Conservation (phyloP, 2,113 vertebrate species). For the Stegostoma tigrinum region DNA sequence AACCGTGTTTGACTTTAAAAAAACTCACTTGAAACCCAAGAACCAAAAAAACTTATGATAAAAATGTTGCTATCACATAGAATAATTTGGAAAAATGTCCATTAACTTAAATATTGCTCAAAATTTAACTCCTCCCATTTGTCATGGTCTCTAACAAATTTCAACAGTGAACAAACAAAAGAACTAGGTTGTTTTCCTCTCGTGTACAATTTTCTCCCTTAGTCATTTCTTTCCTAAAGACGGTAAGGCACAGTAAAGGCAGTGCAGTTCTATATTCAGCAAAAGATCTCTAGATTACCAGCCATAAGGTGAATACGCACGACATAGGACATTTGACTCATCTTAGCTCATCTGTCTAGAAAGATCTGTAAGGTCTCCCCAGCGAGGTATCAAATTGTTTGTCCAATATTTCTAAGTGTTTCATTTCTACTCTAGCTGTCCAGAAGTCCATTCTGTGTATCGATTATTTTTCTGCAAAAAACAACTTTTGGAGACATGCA, state of each 20-base stretch:
- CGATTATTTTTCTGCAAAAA: not conserved
- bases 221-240: not conserved
- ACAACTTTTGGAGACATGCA: not conserved
- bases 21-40: too few relatives aligned
- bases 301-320: not conserved
- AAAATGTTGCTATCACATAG: not conserved
- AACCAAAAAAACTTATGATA: not conserved
- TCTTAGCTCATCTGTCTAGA: not conserved
- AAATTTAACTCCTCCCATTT: not conserved
- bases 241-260: not conserved
- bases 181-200: not conserved
- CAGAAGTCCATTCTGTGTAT: not conserved
- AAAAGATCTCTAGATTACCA: not conserved
- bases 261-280: not conserved
- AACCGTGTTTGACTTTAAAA: too few relatives aligned
- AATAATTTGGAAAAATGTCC: not conserved
- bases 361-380: not conserved
- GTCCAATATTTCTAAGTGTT: not conserved
- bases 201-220: not conserved
- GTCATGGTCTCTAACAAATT: not conserved
- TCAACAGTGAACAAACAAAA: not conserved
- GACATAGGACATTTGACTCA: too few relatives aligned
- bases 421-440: not conserved
- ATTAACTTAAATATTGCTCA: not conserved
- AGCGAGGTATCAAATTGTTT: not conserved